phyloP scores from a whole-genome alignment of 2,888 invertebrate species.

The Ichneumoninae sp. region DNA sequence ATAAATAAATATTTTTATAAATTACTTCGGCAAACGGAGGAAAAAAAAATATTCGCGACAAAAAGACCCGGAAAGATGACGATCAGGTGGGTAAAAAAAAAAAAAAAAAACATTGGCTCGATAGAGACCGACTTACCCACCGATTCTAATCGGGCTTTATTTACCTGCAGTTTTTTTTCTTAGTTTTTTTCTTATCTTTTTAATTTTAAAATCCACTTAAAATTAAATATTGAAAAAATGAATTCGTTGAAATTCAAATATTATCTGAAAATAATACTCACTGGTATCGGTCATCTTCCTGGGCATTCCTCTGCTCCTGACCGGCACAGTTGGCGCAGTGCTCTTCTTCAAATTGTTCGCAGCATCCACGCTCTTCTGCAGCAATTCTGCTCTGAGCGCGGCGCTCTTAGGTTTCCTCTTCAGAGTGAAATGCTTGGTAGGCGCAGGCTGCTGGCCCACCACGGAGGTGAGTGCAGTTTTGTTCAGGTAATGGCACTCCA shows the following conservation, averaged over 20 bases:
- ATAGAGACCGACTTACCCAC: too few species aligned
- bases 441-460: slow-evolving; percentile 92
- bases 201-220: too few species aligned
- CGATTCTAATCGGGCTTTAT: too few species aligned
- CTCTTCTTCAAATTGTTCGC: slow-evolving; percentile 95
- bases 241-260: background rate
- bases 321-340: slow-evolving; percentile 93
- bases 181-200: too few species aligned
- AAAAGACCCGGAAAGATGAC: background rate
- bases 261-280: slow-evolving; percentile 84
- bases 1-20: slow-evolving; percentile 32
- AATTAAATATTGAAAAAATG: too few species aligned
- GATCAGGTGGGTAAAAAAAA: too few species aligned
- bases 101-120: too few species aligned
- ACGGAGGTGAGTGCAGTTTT: slow-evolving; percentile 95
- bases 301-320: slow-evolving; percentile 89
- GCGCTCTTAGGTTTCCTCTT: slow-evolving; percentile 98
- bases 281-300: slow-evolving; percentile 98
- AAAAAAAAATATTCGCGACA: slow-evolving; percentile 17
- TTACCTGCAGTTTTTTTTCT: too few species aligned
- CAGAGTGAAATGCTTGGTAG: slow-evolving; percentile 95
- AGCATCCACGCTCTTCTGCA: slow-evolving; percentile 96
- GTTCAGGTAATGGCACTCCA: slow-evolving; percentile 98
- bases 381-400: slow-evolving; percentile 93
- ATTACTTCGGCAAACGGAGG: background rate